Percentiles rank a stretch among this genome's conserved stretches.
These are phyloP conservation scores for Falco naumanni DNA, from an alignment of 2,797 vertebrate species.

Conservation along the genomic window DNA sequence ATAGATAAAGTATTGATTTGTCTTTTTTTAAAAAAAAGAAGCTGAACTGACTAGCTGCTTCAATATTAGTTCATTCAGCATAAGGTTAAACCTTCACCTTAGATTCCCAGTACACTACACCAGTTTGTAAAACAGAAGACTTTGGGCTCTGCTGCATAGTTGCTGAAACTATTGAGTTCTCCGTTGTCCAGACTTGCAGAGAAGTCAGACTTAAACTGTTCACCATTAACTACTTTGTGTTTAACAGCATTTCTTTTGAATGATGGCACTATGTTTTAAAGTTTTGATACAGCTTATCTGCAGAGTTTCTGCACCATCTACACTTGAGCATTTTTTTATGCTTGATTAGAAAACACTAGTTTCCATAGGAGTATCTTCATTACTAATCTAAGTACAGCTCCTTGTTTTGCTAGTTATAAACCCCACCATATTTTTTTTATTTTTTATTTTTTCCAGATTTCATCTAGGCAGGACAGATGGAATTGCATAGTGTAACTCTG, in stretches of 20 bases:
- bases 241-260: neutral
- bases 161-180: neutral
- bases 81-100: neutral
- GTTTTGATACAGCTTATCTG: neutral
- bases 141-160: neutral
- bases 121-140: neutral
- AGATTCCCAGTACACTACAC: neutral
- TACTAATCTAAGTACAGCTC: neutral
- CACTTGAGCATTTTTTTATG: neutral
- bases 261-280: neutral
- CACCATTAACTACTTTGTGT: neutral
- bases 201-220: neutral
- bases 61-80: neutral
- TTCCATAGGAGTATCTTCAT: neutral
- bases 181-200: neutral
- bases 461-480: neutral
- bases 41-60: neutral
- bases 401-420: neutral
- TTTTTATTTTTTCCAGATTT: neutral
- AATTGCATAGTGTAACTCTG: neutral
- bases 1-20: neutral
- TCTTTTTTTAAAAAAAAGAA: neutral
- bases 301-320: neutral
- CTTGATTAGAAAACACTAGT: neutral
- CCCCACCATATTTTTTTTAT: accelerated